Conservation (phyloP, 2,797 vertebrate genomes). For the Acanthornis magna region DNA sequence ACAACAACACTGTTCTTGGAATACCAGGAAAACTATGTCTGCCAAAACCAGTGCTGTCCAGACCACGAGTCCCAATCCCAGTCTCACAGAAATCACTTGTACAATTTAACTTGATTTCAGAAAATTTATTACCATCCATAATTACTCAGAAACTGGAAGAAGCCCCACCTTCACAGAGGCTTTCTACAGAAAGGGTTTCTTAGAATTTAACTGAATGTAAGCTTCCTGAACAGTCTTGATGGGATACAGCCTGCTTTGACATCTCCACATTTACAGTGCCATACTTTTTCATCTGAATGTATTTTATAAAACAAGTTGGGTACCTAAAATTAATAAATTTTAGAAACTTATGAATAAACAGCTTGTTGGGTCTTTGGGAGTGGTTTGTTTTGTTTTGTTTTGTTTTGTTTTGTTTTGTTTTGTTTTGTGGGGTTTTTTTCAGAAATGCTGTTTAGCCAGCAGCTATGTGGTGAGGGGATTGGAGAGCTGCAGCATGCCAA, state of each 20-base stretch:
- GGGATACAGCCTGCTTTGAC: neutral
- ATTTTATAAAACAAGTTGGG: neutral
- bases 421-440: neutral
- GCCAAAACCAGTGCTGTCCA: neutral
- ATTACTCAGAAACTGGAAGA: neutral
- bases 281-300: neutral
- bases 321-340: neutral
- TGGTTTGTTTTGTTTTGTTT: neutral
- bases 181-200: neutral
- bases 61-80: neutral
- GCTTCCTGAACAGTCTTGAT: neutral
- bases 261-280: neutral
- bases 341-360: neutral
- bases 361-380: neutral
- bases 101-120: neutral
- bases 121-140: neutral
- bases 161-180: accelerated
- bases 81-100: neutral
- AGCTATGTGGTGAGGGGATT: neutral
- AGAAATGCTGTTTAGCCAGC: neutral
- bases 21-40: neutral
- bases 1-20: neutral
- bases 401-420: neutral
- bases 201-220: neutral
- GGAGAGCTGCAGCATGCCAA: neutral